These are phyloP conservation scores for Phaedon cochleariae DNA, from an alignment of 2,888 invertebrate genomes.

Conservation along the genomic window DNA sequence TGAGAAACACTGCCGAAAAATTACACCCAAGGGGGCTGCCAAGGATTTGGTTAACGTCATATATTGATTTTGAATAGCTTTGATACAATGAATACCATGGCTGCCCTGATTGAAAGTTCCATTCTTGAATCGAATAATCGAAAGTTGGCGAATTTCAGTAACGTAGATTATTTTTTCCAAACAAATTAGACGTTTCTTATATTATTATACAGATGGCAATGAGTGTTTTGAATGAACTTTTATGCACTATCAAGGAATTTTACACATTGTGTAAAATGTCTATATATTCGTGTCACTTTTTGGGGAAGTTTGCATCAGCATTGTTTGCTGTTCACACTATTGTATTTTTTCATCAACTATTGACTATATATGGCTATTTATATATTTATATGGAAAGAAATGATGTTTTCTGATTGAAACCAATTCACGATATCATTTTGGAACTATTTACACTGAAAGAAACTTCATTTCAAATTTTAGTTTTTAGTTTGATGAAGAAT, in stretches of 20 bases:
- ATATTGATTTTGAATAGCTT: not conserved
- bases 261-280: slow-evolving; percentile 51
- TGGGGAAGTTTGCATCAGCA: slow-evolving; percentile 57
- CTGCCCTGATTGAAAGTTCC: not conserved
- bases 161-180: not conserved
- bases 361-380: slow-evolving; percentile 57
- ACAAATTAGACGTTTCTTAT: too few species aligned
- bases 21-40: slow-evolving; percentile 37
- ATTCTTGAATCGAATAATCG: not conserved
- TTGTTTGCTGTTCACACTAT: slow-evolving; percentile 52
- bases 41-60: not conserved
- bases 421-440: slow-evolving; percentile 27
- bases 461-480: not conserved
- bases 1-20: slow-evolving; percentile 48
- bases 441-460: slow-evolving; percentile 26
- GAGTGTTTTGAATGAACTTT: slow-evolving; percentile 44
- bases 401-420: slow-evolving; percentile 23
- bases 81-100: not conserved
- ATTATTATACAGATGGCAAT: slow-evolving; percentile 11
- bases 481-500: not conserved
- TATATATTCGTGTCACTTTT: slow-evolving; percentile 56
- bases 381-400: slow-evolving; percentile 37
- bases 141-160: slow-evolving; percentile 1
- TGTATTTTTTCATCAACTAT: slow-evolving; percentile 57
- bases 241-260: slow-evolving; percentile 47